Conservation (phyloP, 2,888 invertebrate genomes). For the Venusia cambrica region DNA sequence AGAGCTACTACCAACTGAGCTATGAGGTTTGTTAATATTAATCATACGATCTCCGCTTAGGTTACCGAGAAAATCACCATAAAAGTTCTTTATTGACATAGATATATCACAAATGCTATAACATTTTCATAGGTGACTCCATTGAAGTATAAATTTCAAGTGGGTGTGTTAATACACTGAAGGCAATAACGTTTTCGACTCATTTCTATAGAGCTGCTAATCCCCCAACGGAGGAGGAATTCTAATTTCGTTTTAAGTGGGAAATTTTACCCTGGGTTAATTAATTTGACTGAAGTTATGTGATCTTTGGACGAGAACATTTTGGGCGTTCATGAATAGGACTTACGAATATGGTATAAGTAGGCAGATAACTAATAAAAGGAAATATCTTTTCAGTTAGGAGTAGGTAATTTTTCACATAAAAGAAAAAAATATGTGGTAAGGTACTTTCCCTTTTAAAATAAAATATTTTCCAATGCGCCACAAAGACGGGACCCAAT, state of each 20-base stretch:
- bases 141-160: conserved; percentile 51
- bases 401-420: no score
- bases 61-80: conserved; percentile 27
- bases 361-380: no score
- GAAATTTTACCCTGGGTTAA: conserved; percentile 10
- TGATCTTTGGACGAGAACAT: conserved; percentile 11
- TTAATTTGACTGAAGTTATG: conserved; percentile 15
- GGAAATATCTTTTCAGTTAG: no score
- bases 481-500: no score
- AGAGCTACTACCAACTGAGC: no score
- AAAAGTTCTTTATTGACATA: conserved; percentile 46
- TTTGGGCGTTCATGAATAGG: conserved; percentile 7
- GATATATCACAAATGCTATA: conserved; percentile 52
- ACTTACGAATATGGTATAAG: no score
- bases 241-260: conserved; percentile 21
- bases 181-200: conserved; percentile 36
- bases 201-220: conserved; percentile 25
- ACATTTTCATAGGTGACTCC: conserved; percentile 57
- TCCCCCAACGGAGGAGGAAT: conserved; percentile 16
- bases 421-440: no score
- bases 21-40: no score
- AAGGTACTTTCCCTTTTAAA: no score
- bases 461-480: no score
- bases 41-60: conserved; percentile 4
- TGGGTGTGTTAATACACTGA: conserved; percentile 53